Percentiles rank a stretch among this genome's conserved stretches.
phyloP scores from a whole-genome alignment of 2,888 invertebrate species.

The Diploptera punctata region DNA sequence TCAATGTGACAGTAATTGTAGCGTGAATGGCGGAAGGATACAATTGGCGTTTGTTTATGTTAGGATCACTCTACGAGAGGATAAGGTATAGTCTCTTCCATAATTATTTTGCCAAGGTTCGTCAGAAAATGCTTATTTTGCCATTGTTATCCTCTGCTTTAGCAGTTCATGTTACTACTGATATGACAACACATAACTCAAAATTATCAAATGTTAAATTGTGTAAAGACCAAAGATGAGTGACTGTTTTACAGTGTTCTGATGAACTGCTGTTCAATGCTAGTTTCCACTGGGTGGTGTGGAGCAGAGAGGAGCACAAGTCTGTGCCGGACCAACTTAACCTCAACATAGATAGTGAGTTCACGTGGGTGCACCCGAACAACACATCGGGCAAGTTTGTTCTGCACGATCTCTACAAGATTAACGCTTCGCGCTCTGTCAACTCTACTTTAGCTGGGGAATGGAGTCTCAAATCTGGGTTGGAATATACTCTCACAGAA shows the following conservation, averaged over 20 bases:
- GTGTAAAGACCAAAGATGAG: too few species aligned
- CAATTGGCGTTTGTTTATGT: too few species aligned
- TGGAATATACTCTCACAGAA: not conserved
- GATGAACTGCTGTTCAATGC: not conserved
- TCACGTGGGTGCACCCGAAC: not conserved
- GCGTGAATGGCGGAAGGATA: too few species aligned
- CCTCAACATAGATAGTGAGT: not conserved
- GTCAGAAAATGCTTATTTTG: too few species aligned
- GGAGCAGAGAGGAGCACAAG: conserved; percentile 1
- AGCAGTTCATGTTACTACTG: too few species aligned
- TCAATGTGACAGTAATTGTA: too few species aligned
- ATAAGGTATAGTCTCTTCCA: too few species aligned
- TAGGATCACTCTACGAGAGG: too few species aligned
- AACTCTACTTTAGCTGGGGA: not conserved
- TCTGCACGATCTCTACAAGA: not conserved
- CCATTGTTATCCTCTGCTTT: too few species aligned
- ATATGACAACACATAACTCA: too few species aligned
- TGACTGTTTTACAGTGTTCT: conserved; percentile 3
- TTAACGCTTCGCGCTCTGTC: not conserved
- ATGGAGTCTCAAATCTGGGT: not conserved
- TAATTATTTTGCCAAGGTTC: too few species aligned
- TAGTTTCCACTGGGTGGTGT: conserved; percentile 3
- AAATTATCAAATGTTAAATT: too few species aligned
- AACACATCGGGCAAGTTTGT: not conserved
- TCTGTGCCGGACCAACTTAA: not conserved